Percentiles rank a stretch among this genome's conserved stretches.
Evolutionary conservation across 2,888 invertebrate species (phyloP).

Genomic region (Lymantria monacha): DNA sequence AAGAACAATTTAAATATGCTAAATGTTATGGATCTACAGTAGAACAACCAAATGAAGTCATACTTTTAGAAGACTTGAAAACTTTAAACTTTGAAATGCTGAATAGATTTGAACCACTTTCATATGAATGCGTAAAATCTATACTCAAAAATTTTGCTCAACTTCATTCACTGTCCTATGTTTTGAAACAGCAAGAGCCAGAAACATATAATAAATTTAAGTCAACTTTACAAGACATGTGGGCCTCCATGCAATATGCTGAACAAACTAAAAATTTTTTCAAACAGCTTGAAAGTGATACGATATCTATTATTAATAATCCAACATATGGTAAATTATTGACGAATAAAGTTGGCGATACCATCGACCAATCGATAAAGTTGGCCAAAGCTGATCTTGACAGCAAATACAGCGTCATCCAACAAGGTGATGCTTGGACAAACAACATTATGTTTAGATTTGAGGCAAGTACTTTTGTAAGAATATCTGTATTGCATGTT

Average conservation of each 20-base stretch:
- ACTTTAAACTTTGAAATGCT: slow-evolving; percentile 37
- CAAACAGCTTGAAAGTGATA: slow-evolving; percentile 16
- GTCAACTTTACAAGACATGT: slow-evolving; percentile 27
- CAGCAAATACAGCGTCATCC: slow-evolving; percentile 40
- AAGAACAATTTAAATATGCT: slow-evolving; percentile 21
- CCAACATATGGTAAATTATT: slow-evolving; percentile 33
- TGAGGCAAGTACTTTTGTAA: slow-evolving; percentile 26
- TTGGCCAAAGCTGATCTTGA: slow-evolving; percentile 20
- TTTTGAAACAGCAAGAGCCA: slow-evolving; percentile 41
- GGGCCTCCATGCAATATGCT: background rate
- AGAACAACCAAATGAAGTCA: slow-evolving; percentile 43
- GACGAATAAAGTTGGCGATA: slow-evolving; percentile 17
- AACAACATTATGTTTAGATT: slow-evolving; percentile 50
- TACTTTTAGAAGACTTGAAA: slow-evolving; percentile 51
- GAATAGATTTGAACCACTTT: slow-evolving; percentile 39
- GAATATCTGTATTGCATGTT: no score
- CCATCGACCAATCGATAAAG: slow-evolving; percentile 7
- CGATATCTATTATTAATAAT: slow-evolving; percentile 26
- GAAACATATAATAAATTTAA: slow-evolving; percentile 29
- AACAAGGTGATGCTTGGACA: slow-evolving; percentile 54
- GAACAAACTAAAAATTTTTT: slow-evolving; percentile 7
- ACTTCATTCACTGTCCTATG: slow-evolving; percentile 51
- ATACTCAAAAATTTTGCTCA: slow-evolving; percentile 46
- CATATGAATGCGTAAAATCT: slow-evolving; percentile 36
- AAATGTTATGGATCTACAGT: slow-evolving; percentile 42